Evolutionary conservation across 2,797 vertebrate genomes (phyloP), one percentile per base, ranked within the genome.

Genomic region (Gymnothorax javanicus): DNA sequence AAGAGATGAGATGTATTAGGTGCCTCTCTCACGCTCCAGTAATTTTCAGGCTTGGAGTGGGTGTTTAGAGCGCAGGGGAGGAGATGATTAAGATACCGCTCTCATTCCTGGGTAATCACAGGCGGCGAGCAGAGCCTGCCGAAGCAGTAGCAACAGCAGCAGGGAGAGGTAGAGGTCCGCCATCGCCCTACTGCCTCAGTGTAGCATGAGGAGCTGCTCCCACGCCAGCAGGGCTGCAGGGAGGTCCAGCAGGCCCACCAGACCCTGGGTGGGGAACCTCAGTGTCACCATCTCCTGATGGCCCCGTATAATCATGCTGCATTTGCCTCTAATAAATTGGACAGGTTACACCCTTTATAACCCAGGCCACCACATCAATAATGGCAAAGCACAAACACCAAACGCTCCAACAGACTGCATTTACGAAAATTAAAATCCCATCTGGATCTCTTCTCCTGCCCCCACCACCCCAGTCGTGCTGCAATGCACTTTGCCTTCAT

Each of bases 141-240:
- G 91, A 62, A 91, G 88, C 75, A 93, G 59, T n/a, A n/a, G n/a
- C n/a, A n/a, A n/a, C 87, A 92, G 82, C 60, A 92, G 86, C 23
- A 91, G 13, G n/a, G 87, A 83, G 57, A 90, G 43, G 71, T 89
- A 92, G 79, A 92, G 89, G 88, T 82, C 82, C 84, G 90, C 89
- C 88, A 90, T 89, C 87, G 88, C 87, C 23, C 85, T 81, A 11
- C 62, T 25, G 86, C 90, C 90, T 87, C 87, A 91, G 82, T 86
- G 83, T 15, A 87, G 86, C 89, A 91, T 89, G 75, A 92, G 89
- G 25, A 93, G 77, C 82, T 93, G 90, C 86, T 92, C 91, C 89
- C 90, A 93, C 52, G 91, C 87, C 23, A 93, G 75, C 81, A 92
- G 62, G 17, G 91, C 88, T 0, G 89, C 90, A 71, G 91, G 91